These are phyloP conservation scores for Parauchenoglanis punctatus DNA, from an alignment of 2,797 vertebrate genomes.

Conservation along the genomic window DNA sequence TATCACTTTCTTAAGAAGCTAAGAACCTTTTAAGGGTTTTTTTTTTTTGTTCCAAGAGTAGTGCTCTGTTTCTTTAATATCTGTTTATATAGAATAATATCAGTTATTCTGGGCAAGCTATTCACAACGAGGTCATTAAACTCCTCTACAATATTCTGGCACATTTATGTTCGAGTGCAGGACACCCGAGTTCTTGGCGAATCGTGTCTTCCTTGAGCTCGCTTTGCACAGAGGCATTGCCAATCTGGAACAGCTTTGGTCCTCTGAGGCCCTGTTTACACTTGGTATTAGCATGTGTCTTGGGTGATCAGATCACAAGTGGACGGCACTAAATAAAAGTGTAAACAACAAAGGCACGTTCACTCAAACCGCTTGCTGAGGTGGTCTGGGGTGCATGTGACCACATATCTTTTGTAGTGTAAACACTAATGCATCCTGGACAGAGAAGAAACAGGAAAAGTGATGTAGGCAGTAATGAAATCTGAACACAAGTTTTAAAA, in stretches of 20 bases:
- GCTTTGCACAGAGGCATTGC: background rate
- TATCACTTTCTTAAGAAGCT: background rate
- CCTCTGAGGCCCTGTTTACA: too few relatives aligned
- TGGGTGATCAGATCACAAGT: too few relatives aligned
- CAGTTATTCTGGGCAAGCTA: background rate
- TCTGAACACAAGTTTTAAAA: too few relatives aligned
- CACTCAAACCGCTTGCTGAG: too few relatives aligned
- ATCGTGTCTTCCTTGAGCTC: background rate
- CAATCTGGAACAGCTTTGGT: background rate
- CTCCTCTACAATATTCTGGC: background rate
- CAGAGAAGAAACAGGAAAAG: too few relatives aligned
- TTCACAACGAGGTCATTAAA: background rate
- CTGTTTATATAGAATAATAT: background rate
- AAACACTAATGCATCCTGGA: too few relatives aligned
- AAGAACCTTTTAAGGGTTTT: background rate
- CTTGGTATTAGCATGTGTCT: too few relatives aligned
- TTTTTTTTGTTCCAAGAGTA: background rate
- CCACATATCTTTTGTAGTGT: too few relatives aligned
- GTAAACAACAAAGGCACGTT: too few relatives aligned
- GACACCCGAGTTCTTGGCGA: background rate
- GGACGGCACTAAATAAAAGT: too few relatives aligned
- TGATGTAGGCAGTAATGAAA: too few relatives aligned
- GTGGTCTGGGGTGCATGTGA: too few relatives aligned
- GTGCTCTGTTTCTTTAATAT: background rate
- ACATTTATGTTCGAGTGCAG: background rate